phyloP scores from a whole-genome alignment of 2,888 invertebrate genomes.

The Rhaphigaster nebulosa region DNA sequence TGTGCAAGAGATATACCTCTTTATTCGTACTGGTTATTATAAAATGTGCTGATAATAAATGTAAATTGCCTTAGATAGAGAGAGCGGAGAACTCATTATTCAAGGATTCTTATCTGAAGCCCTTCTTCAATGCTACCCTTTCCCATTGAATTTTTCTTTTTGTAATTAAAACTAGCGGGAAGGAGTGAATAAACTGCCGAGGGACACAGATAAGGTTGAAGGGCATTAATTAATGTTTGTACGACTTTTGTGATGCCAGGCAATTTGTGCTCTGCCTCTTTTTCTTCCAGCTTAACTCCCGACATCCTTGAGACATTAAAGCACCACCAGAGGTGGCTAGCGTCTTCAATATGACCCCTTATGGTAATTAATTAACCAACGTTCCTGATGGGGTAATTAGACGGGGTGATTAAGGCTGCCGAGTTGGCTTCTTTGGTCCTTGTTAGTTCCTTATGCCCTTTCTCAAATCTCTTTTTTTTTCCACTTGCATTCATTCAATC shows the following conservation, averaged over 20 bases:
- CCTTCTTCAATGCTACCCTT: conserved; percentile 45
- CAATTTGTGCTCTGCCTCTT: conserved; percentile 16
- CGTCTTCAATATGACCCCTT: conserved; percentile 34
- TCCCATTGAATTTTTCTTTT: conserved; percentile 45
- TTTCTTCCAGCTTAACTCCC: background rate
- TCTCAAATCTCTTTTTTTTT: background rate
- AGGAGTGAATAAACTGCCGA: conserved; percentile 45
- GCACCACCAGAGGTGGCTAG: background rate
- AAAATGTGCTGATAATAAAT: background rate
- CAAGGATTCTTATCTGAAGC: conserved; percentile 40
- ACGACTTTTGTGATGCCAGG: conserved; percentile 21
- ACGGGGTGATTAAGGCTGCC: background rate
- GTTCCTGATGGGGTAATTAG: conserved; percentile 20
- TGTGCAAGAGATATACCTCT: background rate
- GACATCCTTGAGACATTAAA: conserved; percentile 3
- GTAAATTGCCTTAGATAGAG: conserved; percentile 25
- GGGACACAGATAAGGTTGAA: conserved; percentile 37
- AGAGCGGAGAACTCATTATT: conserved; percentile 38
- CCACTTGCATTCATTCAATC: background rate
- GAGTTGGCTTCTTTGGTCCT: background rate
- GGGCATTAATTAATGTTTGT: conserved; percentile 47
- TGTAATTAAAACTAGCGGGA: conserved; percentile 45
- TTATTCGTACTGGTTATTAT: background rate
- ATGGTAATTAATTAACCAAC: conserved; percentile 47
- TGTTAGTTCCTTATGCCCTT: background rate